Conservation (phyloP, 2,797 vertebrate genomes). For the Malacoraja senta region DNA sequence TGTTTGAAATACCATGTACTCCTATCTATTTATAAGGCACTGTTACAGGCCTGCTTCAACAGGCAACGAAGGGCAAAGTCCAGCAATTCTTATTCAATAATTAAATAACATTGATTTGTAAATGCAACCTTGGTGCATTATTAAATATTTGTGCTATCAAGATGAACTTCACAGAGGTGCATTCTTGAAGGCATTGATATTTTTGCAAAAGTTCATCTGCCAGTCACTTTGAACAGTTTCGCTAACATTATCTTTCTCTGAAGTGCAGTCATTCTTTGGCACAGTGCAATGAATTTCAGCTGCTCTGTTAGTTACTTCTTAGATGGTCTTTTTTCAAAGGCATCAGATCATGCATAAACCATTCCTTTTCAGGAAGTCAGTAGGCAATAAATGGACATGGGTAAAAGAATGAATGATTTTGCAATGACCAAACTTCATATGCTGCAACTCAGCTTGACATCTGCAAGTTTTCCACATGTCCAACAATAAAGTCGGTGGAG, state of each 20-base stretch:
- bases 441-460: no score
- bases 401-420: no score
- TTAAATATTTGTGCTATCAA: conserved; percentile 2
- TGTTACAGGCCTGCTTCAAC: background rate
- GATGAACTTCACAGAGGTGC: background rate
- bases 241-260: background rate
- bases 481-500: no score
- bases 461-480: no score
- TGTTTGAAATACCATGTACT: conserved; percentile 10
- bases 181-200: background rate
- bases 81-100: background rate
- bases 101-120: background rate
- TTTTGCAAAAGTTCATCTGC: background rate
- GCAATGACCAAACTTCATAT: no score
- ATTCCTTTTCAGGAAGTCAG: background rate
- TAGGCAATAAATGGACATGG: background rate
- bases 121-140: background rate
- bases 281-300: background rate
- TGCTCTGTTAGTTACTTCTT: background rate
- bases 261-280: background rate
- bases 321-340: background rate
- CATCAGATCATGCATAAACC: background rate
- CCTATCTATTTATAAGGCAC: background rate
- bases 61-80: background rate
- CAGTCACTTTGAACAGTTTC: background rate